These are phyloP conservation scores for Acropora tenuis DNA, from an alignment of 64 coral and sea anemone species.

Conservation along the genomic window DNA sequence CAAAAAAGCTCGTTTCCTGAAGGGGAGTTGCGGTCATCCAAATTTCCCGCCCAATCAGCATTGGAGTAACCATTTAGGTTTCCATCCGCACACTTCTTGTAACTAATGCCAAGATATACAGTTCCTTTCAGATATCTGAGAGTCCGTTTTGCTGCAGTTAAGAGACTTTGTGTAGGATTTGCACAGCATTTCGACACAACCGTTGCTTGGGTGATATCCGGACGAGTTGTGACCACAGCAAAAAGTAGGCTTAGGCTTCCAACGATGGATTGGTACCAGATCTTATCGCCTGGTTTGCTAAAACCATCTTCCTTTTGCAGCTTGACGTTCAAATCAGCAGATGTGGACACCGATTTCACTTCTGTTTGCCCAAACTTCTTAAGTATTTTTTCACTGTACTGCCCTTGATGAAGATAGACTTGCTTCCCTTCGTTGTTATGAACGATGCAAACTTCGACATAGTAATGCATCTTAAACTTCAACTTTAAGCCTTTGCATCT, in stretches of 20 bases:
- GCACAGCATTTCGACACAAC: slow-evolving; percentile 64
- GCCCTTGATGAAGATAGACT: slow-evolving; percentile 14
- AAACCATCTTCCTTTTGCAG: slow-evolving; percentile 55
- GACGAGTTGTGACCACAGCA: slow-evolving; percentile 66
- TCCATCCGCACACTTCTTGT: no score
- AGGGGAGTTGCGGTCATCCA: slow-evolving; percentile 52
- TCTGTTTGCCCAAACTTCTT: slow-evolving; percentile 71
- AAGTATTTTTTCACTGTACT: slow-evolving; percentile 44
- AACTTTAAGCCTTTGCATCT: slow-evolving; percentile 42
- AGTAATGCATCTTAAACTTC: slow-evolving; percentile 57
- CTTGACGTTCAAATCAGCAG: slow-evolving; percentile 80
- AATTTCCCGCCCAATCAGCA: no score
- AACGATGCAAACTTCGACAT: slow-evolving; percentile 48
- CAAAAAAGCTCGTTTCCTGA: neutral
- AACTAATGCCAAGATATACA: no score
- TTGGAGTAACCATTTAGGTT: neutral
- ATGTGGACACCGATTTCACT: slow-evolving; percentile 58
- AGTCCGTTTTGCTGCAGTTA: no score
- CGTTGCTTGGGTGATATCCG: slow-evolving; percentile 66
- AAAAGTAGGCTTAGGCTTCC: slow-evolving; percentile 50
- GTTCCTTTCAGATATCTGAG: no score
- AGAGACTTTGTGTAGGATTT: neutral
- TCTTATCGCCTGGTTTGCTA: slow-evolving; percentile 56
- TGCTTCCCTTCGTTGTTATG: slow-evolving; percentile 49
- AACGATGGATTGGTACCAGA: slow-evolving; percentile 61